These are phyloP conservation scores for Rhagophthalmus giganteus DNA, from an alignment of 2,888 invertebrate species.

Conservation along the genomic window DNA sequence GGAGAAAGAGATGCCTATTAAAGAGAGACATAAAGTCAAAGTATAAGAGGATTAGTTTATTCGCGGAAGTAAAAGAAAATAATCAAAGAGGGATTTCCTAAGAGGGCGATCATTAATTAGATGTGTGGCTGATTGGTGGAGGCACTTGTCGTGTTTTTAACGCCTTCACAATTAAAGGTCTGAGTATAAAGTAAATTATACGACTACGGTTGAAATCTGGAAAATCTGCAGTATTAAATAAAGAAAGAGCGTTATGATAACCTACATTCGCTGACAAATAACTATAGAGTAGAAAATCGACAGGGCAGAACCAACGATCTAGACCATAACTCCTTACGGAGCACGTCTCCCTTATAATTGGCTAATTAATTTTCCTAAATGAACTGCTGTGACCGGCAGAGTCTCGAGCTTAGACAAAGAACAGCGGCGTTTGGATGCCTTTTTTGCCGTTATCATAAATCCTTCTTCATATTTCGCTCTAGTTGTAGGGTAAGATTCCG, in stretches of 20 bases:
- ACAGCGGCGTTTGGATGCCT: constrained; percentile 36
- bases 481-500: too few relatives aligned
- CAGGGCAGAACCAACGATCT: constrained; percentile 46
- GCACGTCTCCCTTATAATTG: constrained; percentile 51
- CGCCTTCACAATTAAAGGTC: constrained; percentile 40
- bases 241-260: too few relatives aligned
- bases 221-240: too few relatives aligned
- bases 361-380: constrained; percentile 54
- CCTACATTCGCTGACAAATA: constrained; percentile 23
- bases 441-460: constrained; percentile 48
- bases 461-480: constrained; percentile 40
- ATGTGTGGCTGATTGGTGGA: constrained; percentile 42
- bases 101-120: constrained; percentile 42
- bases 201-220: too few relatives aligned
- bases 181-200: too few relatives aligned
- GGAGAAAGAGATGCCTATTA: constrained; percentile 10
- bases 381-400: constrained; percentile 48
- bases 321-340: constrained; percentile 37
- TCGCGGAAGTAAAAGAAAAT: constrained; percentile 42
- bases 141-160: constrained; percentile 41
- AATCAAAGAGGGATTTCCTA: constrained; percentile 39
- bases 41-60: constrained; percentile 45
- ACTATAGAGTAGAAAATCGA: constrained; percentile 44
- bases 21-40: constrained; percentile 29
- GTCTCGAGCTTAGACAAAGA: constrained; percentile 44